Base-by-base conservation (phyloP, 2,888 invertebrate genomes). In the Lingula anatina region DNA sequence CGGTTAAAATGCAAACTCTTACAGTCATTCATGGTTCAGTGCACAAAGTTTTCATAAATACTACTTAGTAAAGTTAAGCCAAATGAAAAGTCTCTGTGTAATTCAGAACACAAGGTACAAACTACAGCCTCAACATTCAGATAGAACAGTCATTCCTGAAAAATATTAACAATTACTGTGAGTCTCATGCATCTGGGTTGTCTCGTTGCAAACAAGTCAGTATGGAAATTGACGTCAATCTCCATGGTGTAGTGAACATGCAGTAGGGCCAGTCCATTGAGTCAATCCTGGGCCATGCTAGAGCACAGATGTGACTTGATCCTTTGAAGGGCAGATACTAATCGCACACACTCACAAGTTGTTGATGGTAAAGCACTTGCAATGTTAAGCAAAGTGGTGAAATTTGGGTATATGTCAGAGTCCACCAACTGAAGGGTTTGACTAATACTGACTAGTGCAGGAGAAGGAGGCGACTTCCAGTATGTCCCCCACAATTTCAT, bases 291-390 rank as follows among this genome's bases (percentile, higher is more conserved):
- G 24, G 27, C 23, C 51, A 54, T 55, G 3, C 49, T 55, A 5
- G 55, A 53, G 28, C 47, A 25, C 36, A 56, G 45, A 25, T 55
- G 50, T 35, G 44, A 50, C 44, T 55, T 51, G 26, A 52, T 15
- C 18, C 42, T n/a, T 48, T 43, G 42, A 35, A 57, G 46, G 24
- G 40, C 25, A 40, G 44, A 44, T 24, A 55, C 38, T 1, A 43
- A 44, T n/a, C 50, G 36, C 25, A 50, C 53, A 12, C 42, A 47
- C 4, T 47, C 28, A 7, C 50, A 42, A 15, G 48, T 55, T 5
- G 52, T 47, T 9, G 48, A 41, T n/a, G 52, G 52, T 41, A 55
- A 46, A 2, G 55, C 48, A 9, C 38, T 31, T 2, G 49, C 44
- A 3, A 49, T 41, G 4, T 28, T 27, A 24, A 44, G 39, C 18